A percentile compares a stretch with the other conserved stretches of the same genome.
These are phyloP conservation scores for Palaemon carinicauda DNA, from an alignment of 1,140 invertebrate genomes.

Conservation along the genomic window DNA sequence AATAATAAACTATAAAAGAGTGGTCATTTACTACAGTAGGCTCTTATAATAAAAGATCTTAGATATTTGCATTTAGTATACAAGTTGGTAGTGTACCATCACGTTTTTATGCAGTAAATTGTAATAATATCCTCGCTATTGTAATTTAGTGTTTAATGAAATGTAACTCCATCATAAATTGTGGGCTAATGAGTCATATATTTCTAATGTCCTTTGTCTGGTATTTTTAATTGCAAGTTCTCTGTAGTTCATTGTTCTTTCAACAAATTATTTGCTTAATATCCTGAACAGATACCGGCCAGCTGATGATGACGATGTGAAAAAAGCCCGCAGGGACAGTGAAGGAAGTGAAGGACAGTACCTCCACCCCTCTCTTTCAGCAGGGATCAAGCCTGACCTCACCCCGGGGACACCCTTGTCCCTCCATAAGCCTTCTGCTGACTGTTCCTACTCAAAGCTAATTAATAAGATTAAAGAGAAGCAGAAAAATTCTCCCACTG, in stretches of 20 bases:
- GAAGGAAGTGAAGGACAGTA: conserved; percentile 73
- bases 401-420: conserved; percentile 51
- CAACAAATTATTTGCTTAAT: not conserved
- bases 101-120: no score
- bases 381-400: conserved; percentile 53
- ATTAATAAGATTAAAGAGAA: conserved; percentile 84
- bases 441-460: conserved; percentile 85
- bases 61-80: no score
- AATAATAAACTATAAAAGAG: no score
- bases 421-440: conserved; percentile 78
- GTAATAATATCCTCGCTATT: no score
- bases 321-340: conserved; percentile 63
- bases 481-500: conserved; percentile 60
- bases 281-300: conserved; percentile 57
- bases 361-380: conserved; percentile 79
- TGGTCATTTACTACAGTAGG: no score
- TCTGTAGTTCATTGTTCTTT: not conserved
- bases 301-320: conserved; percentile 59
- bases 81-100: no score
- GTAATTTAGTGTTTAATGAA: no score
- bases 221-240: not conserved
- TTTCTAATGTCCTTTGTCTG: no score
- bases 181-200: no score
- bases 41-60: no score
- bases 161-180: no score